These are phyloP conservation scores for Agrochola macilenta DNA, from an alignment of 2,888 invertebrate genomes.

Conservation along the genomic window DNA sequence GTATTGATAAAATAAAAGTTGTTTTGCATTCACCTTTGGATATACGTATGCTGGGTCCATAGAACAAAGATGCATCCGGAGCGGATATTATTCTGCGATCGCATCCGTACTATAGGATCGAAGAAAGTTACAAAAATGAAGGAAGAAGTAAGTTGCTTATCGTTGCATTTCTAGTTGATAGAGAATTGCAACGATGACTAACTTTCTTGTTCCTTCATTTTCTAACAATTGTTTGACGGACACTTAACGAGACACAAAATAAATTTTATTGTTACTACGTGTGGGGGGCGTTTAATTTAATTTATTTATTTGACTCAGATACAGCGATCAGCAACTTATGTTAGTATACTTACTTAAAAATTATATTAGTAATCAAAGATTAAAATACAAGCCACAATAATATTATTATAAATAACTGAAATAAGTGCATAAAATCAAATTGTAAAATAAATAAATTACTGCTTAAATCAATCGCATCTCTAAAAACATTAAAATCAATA, in stretches of 20 bases:
- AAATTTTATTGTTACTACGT: no score
- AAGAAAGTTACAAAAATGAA: neutral
- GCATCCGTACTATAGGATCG: constrained; percentile 2
- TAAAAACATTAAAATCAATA: no score
- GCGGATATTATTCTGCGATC: constrained; percentile 43
- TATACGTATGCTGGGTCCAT: neutral
- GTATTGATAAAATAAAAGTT: neutral
- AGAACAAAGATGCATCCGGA: constrained; percentile 30
- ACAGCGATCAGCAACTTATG: no score
- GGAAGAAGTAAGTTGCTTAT: neutral
- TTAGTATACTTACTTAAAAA: no score
- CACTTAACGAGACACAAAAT: neutral
- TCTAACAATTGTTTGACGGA: neutral
- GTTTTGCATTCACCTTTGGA: constrained; percentile 1
- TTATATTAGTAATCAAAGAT: no score
- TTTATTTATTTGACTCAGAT: no score
- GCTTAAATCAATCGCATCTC: no score
- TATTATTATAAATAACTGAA: no score
- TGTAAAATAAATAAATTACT: no score
- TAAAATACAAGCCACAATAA: no score
- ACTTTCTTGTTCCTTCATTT: neutral
- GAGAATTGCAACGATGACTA: neutral
- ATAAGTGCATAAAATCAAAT: no score
- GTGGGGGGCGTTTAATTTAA: no score
- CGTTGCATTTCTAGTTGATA: neutral